Evolutionary conservation across 2,888 invertebrate species (phyloP), one percentile per base, ranked within the genome.

Genomic region (Nomada ruficornis): DNA sequence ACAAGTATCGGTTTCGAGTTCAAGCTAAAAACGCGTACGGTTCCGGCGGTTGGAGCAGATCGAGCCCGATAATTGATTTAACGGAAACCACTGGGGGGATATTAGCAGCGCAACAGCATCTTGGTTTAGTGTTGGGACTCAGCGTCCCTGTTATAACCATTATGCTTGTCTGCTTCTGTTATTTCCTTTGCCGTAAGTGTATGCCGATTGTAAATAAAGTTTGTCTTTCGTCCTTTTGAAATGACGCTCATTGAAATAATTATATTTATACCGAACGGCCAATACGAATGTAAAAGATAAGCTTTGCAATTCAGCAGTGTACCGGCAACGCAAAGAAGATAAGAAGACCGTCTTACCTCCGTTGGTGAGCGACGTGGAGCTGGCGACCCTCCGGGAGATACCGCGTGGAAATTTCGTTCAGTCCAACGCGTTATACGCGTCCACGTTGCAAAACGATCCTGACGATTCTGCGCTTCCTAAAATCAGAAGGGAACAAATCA

Each of bases 401-500:
- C 98, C 98, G 0, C 94, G 95, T 36, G 95, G 96, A 20, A 96
- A 96, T 87, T 97, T 97, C 82, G 96, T 98, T 65, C 97, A 98
- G 91, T 97, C 97, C 77, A 98, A 98, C 91, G 96, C 97, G 67
- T 94, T 98, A 5, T 98, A 99, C 91, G 96, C 96, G 76, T 94
- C 94, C 3, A 94, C 94, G 1, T 94, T 94, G 82, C 94, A 95
- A n/a, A 96, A 96, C 15, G 97, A 97, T 91, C 96, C 96, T 15
- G 97, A 98, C 86, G 95, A 98, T 83, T 96, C 97, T 2, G 95
- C 96, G 67, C 94, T 98, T 74, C 98, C 99, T 0, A 98, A 98
- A 93, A 97, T 99, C 79, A 95, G 96, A 54, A 96, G 97, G 80
- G 97, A 97, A 85, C 98, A 98, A 92, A 97, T 99, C 77, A 97